phyloP scores from a whole-genome alignment of 2,113 vertebrate genomes.

The Cacatua alba region DNA sequence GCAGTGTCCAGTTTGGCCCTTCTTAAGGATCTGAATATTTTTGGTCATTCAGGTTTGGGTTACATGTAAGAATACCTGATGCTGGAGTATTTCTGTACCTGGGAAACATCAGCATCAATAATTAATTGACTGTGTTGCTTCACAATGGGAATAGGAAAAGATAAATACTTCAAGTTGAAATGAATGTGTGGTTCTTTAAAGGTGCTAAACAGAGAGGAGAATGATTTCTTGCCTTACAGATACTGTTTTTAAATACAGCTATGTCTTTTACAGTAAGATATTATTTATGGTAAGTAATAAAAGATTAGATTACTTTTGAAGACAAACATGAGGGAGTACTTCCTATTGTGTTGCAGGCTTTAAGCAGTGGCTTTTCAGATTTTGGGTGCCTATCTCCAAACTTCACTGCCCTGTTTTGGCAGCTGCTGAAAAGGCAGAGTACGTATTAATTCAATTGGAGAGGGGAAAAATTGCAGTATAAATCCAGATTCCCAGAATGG shows the following conservation, averaged over 20 bases:
- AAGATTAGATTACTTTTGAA: background rate
- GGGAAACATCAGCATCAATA: slow-evolving; percentile 42
- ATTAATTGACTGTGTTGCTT: slow-evolving; percentile 26
- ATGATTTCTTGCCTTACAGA: background rate
- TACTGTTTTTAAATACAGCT: background rate
- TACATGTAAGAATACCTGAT: slow-evolving; percentile 32
- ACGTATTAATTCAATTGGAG: background rate
- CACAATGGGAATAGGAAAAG: background rate
- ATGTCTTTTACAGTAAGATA: background rate
- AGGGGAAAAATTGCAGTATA: background rate
- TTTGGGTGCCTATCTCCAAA: background rate
- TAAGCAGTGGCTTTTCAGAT: background rate
- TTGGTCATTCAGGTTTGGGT: background rate
- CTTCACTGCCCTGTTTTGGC: background rate
- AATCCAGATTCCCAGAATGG: background rate
- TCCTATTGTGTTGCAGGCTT: background rate
- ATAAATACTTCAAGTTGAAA: background rate
- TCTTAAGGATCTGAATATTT: background rate
- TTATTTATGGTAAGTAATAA: background rate
- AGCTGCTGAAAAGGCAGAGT: background rate
- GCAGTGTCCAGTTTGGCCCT: background rate
- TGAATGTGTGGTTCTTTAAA: background rate
- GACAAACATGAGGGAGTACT: background rate
- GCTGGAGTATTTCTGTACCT: slow-evolving; percentile 11
- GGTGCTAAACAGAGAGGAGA: background rate